A percentile compares a stretch with the other conserved stretches of the same genome.
These are phyloP conservation scores for Notospermus geniculatus DNA, from an alignment of 1,140 invertebrate genomes.

Conservation along the genomic window DNA sequence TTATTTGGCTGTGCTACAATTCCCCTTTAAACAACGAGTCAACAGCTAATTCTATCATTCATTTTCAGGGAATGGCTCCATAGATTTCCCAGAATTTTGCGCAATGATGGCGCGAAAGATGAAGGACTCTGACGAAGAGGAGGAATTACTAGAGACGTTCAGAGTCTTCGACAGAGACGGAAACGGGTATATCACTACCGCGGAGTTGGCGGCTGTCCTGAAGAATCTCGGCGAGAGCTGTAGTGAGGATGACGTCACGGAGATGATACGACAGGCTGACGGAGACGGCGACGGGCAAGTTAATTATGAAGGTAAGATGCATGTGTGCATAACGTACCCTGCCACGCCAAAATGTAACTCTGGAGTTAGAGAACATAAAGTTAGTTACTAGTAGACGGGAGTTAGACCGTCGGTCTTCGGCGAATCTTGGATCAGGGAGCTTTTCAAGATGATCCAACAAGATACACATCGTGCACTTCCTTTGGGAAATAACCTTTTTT, in stretches of 20 bases:
- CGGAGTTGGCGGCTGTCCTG: constrained; percentile 5
- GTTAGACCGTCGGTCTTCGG: too few species aligned
- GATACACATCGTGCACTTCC: too few species aligned
- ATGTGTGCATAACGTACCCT: too few species aligned
- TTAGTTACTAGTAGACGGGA: too few species aligned
- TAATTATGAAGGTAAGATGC: constrained; percentile 28
- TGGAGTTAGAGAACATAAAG: too few species aligned
- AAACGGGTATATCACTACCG: constrained; percentile 8
- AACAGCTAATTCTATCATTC: too few species aligned
- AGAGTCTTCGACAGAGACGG: constrained; percentile 10
- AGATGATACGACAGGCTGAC: constrained; percentile 90
- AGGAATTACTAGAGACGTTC: constrained; percentile 62
- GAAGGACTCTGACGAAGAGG: constrained; percentile 96
- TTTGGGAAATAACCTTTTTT: too few species aligned
- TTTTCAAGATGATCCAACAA: too few species aligned
- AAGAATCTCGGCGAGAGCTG: constrained; percentile 65
- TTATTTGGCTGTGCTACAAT: too few species aligned
- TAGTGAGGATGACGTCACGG: constrained; percentile 84
- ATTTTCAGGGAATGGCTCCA: constrained; percentile 87
- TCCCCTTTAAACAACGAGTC: too few species aligned
- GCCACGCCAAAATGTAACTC: too few species aligned
- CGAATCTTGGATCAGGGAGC: too few species aligned
- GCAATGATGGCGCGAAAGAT: constrained; percentile 91
- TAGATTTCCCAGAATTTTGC: constrained; percentile 96
- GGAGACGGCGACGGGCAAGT: constrained; percentile 70